Conservation (phyloP, 2,113 vertebrate genomes). For the Apteryx owenii region DNA sequence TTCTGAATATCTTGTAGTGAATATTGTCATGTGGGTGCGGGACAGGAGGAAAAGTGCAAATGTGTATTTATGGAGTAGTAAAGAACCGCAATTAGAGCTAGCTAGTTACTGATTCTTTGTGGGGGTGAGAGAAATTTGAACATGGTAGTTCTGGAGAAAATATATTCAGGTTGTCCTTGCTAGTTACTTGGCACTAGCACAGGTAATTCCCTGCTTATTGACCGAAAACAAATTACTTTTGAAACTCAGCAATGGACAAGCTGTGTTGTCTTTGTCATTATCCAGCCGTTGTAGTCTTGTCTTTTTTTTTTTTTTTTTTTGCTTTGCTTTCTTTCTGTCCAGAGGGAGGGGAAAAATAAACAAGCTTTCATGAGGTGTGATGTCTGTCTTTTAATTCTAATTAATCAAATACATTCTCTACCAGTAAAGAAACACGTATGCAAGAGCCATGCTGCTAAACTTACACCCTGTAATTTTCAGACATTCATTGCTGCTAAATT, state of each 20-base stretch:
- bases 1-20: not conserved
- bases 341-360: not conserved
- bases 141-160: not conserved
- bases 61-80: not conserved
- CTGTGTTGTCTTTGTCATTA: not conserved
- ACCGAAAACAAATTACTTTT: not conserved
- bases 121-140: not conserved
- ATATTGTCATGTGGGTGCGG: not conserved
- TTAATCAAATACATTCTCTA: conserved; percentile 59
- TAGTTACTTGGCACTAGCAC: not conserved
- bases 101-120: not conserved
- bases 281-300: not conserved
- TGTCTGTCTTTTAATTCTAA: not conserved
- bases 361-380: not conserved
- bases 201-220: not conserved
- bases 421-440: conserved; percentile 20
- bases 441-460: conserved; percentile 65
- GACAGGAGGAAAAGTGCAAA: not conserved
- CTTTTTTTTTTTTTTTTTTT: not conserved
- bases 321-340: not conserved
- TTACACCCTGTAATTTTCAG: conserved; percentile 76
- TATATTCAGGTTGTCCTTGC: not conserved
- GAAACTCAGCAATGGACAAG: not conserved
- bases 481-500: conserved; percentile 19
- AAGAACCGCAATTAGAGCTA: not conserved